Conservation (phyloP, 2,113 vertebrate genomes). For the Leptobrachium leishanense region DNA sequence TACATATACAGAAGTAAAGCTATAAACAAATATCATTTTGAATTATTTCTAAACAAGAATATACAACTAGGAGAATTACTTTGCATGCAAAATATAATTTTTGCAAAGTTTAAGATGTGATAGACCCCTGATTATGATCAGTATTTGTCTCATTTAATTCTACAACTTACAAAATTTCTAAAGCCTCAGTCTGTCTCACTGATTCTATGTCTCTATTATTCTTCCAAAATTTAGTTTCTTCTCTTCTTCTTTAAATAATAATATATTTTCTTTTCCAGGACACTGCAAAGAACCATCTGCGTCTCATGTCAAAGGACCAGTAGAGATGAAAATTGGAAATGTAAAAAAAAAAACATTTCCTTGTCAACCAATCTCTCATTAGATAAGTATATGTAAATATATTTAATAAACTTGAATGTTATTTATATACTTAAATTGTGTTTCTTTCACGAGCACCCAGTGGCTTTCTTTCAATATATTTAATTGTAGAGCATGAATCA, state of each 20-base stretch:
- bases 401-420: conserved; percentile 40
- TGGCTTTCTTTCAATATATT: conserved; percentile 38
- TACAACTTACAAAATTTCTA: conserved; percentile 34
- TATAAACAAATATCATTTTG: conserved; percentile 18
- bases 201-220: conserved; percentile 41
- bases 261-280: conserved; percentile 50
- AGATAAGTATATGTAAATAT: conserved; percentile 52
- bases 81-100: not conserved
- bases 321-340: conserved; percentile 48
- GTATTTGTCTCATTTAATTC: conserved; percentile 42
- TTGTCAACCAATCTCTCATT: conserved; percentile 47
- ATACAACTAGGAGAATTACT: not conserved
- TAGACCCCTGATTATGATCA: conserved; percentile 22
- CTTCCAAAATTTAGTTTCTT: conserved; percentile 39
- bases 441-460: conserved; percentile 38
- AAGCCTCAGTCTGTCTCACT: conserved; percentile 44
- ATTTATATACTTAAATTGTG: conserved; percentile 22
- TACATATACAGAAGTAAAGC: not conserved
- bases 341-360: conserved; percentile 36
- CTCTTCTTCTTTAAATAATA: conserved; percentile 51
- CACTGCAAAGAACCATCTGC: conserved; percentile 41
- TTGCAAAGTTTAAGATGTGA: conserved; percentile 29
- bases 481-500: conserved; percentile 27
- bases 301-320: conserved; percentile 37
- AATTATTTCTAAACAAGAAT: conserved; percentile 35